A percentile compares a stretch with the other conserved stretches of the same genome.
phyloP scores from a whole-genome alignment of 2,797 vertebrate genomes.

The Ptychobarbus kaznakovi region DNA sequence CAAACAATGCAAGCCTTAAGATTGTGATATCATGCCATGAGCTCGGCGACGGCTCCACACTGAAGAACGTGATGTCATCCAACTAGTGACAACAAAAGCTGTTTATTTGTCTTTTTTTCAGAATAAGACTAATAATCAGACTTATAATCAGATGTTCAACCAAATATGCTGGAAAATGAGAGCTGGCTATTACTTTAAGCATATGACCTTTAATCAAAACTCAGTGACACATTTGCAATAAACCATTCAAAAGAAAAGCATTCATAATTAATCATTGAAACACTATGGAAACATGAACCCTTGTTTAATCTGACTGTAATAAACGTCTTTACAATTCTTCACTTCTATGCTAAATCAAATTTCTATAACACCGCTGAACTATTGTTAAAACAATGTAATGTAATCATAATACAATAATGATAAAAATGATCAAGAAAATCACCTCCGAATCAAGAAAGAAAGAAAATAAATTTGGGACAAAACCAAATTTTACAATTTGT shows the following conservation, averaged over 20 bases:
- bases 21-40: conserved; percentile 56
- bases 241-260: background rate
- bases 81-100: conserved; percentile 27
- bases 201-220: conserved; percentile 13
- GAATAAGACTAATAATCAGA: conserved; percentile 10
- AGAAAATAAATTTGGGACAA: background rate
- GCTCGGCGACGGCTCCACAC: conserved; percentile 48
- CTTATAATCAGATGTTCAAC: conserved; percentile 9
- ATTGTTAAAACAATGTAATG: background rate
- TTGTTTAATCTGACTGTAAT: background rate
- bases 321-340: background rate
- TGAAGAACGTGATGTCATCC: conserved; percentile 50
- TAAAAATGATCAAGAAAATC: background rate
- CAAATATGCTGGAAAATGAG: background rate
- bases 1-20: conserved; percentile 55
- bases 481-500: background rate
- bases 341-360: background rate
- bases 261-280: background rate
- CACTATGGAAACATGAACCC: background rate
- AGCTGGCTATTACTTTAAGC: background rate
- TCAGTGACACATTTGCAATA: conserved; percentile 27
- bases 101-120: conserved; percentile 17
- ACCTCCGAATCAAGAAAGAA: background rate
- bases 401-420: background rate
- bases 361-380: background rate